Evolutionary conservation across 2,888 invertebrate genomes (phyloP), one percentile per base, ranked within the genome.

Genomic region (Tiphia femorata): DNA sequence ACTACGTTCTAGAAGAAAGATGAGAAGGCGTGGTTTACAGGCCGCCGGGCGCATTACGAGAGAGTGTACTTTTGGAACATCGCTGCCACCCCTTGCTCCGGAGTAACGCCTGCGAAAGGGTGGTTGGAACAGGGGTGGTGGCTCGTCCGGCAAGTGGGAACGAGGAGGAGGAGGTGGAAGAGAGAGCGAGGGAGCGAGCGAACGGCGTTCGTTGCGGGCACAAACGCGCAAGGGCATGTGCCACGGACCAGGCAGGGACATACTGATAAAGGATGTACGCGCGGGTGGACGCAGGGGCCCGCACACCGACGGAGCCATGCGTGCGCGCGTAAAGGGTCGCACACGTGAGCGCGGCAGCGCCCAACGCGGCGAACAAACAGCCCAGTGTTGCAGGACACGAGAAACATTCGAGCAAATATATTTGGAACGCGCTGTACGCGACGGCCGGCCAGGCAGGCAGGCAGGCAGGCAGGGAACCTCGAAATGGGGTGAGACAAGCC

Each of bases 401-500:
- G 43, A 27, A 43, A 43, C 27, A 25, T 56, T 43, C 38, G 16
- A 30, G 53, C 41, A 49, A 52, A 53, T 41, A 48, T 51, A 59
- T 67, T 64, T 61, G 50, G 51, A 57, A 62, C 49, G 62, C 46
- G 53, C 58, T 53, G 49, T 51, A 52, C 62, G 63, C 57, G 54
- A 57, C 61, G 49, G 64, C 64, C 52, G 56, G 61, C n/a, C 49
- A 63, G 59, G 62, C 60, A 67, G 56, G n/a, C n/a, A n/a, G n/a
- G n/a, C n/a, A n/a, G n/a, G n/a, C n/a, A n/a, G n/a, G n/a, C n/a
- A n/a, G 61, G 66, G 60, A 65, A 62, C 58, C 60, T 67, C 61
- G 69, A 73, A 73, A 67, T 61, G 62, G 61, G 65, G 70, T 55
- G 47, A 63, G 59, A 49, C 51, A 47, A 43, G 42, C 14, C 52